Base-by-base conservation (phyloP, 2,888 invertebrate species). In the Tethea ocularis region DNA sequence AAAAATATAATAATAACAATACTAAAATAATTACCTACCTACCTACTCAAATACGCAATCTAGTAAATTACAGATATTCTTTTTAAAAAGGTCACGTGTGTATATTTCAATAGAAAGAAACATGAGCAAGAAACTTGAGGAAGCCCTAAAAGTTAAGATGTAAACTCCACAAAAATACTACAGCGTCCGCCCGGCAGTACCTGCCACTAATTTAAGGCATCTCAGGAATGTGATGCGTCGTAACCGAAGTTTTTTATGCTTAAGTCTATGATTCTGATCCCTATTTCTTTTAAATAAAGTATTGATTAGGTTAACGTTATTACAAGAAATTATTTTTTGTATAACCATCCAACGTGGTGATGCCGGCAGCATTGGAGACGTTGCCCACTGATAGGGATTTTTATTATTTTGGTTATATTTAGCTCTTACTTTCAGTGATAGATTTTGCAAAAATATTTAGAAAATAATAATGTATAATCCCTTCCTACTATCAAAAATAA, bases 191-290 rank as follows among this genome's bases (percentile, higher is more conserved):
- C 54, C 61, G 60, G 60, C 62, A 59, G 75, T 83, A 82, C 80
- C 83, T 81, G 83, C 74, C 66, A 74, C 68, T 82, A 82, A 85
- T 83, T 83, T 79, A 79, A 82, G 75, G 78, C 68, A 82, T 83
- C 76, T 74, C 61, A 64, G 76, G 85, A 87, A 87, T 87, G 84
- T 74, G 86, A 83, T 78, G 75, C 72, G 78, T 81, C 76, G 76
- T 13, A 23, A 55, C 61, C 46, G 66, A 69, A 70, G 75, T 78
- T 76, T 72, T 67, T 60, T 2, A 26, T 63, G 51, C 61, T 59
- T 66, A 63, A 62, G 17, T 67, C 52, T 11, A 46, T 60, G 7
- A 59, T 60, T 46, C 52, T 59, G 17, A 72, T 63, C 71, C 61
- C 59, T 75, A 72, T 10, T 22, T 13, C 20, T 20, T 33, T 33